Conservation (phyloP, 2,888 invertebrate genomes). For the Camponotus fellah region DNA sequence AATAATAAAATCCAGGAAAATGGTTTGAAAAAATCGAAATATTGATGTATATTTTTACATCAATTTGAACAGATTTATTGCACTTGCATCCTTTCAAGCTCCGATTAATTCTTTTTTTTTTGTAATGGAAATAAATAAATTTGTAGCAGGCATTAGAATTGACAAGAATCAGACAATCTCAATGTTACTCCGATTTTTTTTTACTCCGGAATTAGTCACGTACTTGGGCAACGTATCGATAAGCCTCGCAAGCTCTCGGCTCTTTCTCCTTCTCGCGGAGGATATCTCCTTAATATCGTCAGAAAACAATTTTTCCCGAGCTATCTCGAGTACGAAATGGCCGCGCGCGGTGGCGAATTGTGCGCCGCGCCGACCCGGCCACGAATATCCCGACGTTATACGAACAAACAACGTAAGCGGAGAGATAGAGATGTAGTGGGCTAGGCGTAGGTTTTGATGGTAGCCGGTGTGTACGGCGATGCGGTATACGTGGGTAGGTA, state of each 20-base stretch:
- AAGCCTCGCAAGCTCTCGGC: neutral
- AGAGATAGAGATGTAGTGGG: conserved; percentile 67
- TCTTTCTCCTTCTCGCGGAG: neutral
- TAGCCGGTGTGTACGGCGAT: conserved; percentile 63
- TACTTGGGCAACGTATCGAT: neutral
- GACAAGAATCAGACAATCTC: neutral
- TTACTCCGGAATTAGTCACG: neutral
- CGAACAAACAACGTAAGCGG: conserved; percentile 56
- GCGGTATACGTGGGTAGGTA: conserved; percentile 59
- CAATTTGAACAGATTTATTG: neutral
- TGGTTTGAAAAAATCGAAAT: too few relatives aligned
- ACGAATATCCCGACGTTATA: conserved; percentile 45
- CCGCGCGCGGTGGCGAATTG: conserved; percentile 35
- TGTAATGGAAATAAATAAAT: neutral
- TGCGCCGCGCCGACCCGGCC: conserved; percentile 2
- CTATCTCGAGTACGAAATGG: conserved; percentile 17
- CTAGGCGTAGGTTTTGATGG: conserved; percentile 76
- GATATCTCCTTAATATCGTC: conserved; percentile 11
- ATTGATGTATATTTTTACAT: neutral
- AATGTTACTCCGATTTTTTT: neutral
- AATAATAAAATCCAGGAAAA: neutral
- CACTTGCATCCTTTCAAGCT: neutral
- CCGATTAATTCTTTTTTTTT: neutral
- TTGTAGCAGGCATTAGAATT: neutral
- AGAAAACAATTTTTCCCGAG: conserved; percentile 56